Percentiles rank a stretch among this genome's conserved stretches.
phyloP scores from a whole-genome alignment of 2,797 vertebrate genomes.

The Lates japonicus region DNA sequence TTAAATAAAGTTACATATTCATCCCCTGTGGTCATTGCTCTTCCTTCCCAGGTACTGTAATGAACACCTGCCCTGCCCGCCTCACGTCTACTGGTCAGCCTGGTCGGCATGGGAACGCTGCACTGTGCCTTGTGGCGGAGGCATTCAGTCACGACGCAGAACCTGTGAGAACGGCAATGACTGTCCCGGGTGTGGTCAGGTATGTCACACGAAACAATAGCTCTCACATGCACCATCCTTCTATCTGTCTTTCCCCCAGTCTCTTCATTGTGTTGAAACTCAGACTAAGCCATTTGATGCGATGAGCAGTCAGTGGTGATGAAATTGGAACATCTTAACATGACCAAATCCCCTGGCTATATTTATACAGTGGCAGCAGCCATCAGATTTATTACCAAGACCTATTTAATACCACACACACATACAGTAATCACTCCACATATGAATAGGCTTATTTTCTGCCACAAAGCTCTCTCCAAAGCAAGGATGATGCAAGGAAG shows the following conservation, averaged over 20 bases:
- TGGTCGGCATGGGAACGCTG: constrained; percentile 98
- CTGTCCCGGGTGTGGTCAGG: constrained; percentile 94
- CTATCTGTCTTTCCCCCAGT: neutral
- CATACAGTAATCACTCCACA: constrained; percentile 64
- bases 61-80: constrained; percentile 95
- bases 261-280: constrained; percentile 40
- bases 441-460: constrained; percentile 77
- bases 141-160: constrained; percentile 93
- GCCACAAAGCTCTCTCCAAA: constrained; percentile 65
- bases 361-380: constrained; percentile 69
- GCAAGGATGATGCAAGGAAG: constrained; percentile 70
- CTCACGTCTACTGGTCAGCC: constrained; percentile 95
- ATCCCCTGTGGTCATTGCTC: constrained; percentile 15
- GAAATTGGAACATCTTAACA: constrained; percentile 65
- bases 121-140: constrained; percentile 94
- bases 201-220: constrained; percentile 73
- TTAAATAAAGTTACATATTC: constrained; percentile 6
- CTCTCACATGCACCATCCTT: neutral
- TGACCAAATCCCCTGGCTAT: constrained; percentile 67
- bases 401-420: constrained; percentile 68
- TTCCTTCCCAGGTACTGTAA: constrained; percentile 93
- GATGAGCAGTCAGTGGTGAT: constrained; percentile 46
- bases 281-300: constrained; percentile 39
- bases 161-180: constrained; percentile 96
- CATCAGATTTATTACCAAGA: constrained; percentile 75